These are phyloP conservation scores for Rambutsinella grinnellia DNA, from an alignment of 2,888 invertebrate genomes.

Conservation along the genomic window DNA sequence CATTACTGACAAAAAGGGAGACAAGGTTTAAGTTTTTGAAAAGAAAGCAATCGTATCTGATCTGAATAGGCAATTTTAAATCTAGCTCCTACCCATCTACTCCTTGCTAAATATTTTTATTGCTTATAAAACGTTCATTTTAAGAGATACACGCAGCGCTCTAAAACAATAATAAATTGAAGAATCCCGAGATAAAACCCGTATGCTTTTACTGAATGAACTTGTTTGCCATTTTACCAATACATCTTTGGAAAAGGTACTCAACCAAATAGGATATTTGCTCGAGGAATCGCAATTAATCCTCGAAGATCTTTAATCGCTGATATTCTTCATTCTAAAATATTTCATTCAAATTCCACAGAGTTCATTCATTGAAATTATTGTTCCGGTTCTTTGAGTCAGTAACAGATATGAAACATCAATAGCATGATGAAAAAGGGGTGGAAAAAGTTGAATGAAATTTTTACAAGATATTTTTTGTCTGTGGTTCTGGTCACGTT, in stretches of 20 bases:
- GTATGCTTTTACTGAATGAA: slow-evolving; percentile 8
- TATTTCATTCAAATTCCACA: slow-evolving; percentile 14
- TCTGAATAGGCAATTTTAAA: not conserved
- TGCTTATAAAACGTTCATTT: not conserved
- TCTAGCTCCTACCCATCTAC: not conserved
- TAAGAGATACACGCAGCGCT: not conserved
- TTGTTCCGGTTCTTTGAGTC: slow-evolving; percentile 31
- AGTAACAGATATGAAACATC: slow-evolving; percentile 8
- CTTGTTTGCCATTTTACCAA: slow-evolving; percentile 3
- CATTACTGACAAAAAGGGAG: slow-evolving; percentile 2
- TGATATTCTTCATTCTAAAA: not conserved
- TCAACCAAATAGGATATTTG: too few species aligned
- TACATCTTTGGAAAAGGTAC: too few species aligned
- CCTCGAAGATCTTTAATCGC: not conserved
- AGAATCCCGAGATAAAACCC: not conserved
- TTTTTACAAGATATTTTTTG: not conserved
- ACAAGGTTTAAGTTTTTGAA: not conserved
- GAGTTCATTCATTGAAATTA: slow-evolving; percentile 21
- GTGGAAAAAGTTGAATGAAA: not conserved
- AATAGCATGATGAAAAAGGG: not conserved
- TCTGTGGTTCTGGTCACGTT: too few species aligned
- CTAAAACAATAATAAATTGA: not conserved
- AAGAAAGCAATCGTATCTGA: not conserved
- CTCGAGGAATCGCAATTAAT: not conserved
- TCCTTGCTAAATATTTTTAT: not conserved